phyloP scores from a whole-genome alignment of 2,113 vertebrate genomes.

The Etia nguti region DNA sequence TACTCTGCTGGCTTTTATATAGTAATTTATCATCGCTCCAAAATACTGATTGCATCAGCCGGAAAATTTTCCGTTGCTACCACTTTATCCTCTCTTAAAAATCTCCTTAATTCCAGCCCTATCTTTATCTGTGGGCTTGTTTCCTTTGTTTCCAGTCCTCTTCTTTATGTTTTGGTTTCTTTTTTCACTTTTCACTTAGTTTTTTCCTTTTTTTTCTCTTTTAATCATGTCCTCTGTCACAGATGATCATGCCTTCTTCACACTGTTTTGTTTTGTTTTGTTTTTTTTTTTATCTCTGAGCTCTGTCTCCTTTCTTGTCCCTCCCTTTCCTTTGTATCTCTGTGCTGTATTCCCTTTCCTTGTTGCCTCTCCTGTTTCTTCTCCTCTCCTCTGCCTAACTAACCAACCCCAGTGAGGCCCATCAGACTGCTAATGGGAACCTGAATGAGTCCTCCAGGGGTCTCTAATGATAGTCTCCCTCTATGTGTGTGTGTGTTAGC shows the following conservation, averaged over 20 bases:
- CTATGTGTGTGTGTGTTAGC: background rate
- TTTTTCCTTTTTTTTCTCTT: background rate
- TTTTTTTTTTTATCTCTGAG: background rate
- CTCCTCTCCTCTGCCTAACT: background rate
- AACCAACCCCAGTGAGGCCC: background rate
- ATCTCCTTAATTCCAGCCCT: background rate
- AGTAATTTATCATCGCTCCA: background rate
- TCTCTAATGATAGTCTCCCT: constrained; percentile 30
- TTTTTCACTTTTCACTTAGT: background rate
- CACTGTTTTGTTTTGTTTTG: background rate
- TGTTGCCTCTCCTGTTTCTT: background rate
- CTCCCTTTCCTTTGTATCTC: background rate
- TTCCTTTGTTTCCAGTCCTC: background rate
- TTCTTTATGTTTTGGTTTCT: background rate
- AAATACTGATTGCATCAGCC: constrained; percentile 19
- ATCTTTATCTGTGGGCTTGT: background rate
- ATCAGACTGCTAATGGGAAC: constrained; percentile 34
- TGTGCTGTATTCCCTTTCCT: background rate
- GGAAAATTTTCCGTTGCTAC: background rate
- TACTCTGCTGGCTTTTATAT: background rate
- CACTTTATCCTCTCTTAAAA: background rate
- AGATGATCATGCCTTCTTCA: background rate
- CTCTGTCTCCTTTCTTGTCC: background rate
- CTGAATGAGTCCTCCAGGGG: constrained; percentile 14
- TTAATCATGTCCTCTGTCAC: background rate